Base-by-base conservation (phyloP, 1,140 invertebrate genomes). In the Rhizoglyphus robini region DNA sequence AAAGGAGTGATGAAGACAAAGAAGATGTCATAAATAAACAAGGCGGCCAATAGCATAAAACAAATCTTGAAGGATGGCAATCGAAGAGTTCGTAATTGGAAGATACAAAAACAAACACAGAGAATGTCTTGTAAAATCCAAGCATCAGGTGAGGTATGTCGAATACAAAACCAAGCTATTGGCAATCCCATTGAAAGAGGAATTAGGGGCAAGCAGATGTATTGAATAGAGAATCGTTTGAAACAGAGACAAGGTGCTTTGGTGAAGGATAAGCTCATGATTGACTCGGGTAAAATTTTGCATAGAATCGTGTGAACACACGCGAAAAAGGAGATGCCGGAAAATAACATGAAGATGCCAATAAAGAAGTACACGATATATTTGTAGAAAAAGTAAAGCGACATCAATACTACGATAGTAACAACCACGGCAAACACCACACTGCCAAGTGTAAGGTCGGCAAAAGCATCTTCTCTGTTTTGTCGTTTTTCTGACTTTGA, bases 1-100 rank as follows among this genome's bases (percentile, higher is more conserved):
- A n/a, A n/a, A n/a, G n/a, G n/a, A n/a, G n/a, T n/a, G n/a, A 83
- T 80, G 72, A 84, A 84, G 0, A 84, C 83, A 75, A 84, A 84
- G 72, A 84, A 82, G 49, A 84, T 79, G 70, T 84, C 83, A 72
- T 84, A 84, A 38, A 83, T 66, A 68, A 84, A 83, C 61, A 84
- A 76, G 8, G 80, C 68, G 11, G 75, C 62, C 27, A 84, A 71
- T 20, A 84, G 70, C 4, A 81, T 69, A 1, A 80, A 76, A 70
- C 79, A 80, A 58, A 80, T 77, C 74, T 79, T 80, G 27, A 82
- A 72, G 68, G 74, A 81, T 27, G 80, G 80, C 30, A 82, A 65
- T 25, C 76, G 71, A 15, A 82, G 70, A 3, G 76, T 74, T 65
- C 75, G 75, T 64, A 82, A 70, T 66, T 81, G 74, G 68, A 80